Evolutionary conservation across 2,113 vertebrate species (phyloP), one percentile per base, ranked within the genome.

Genomic region (Monopterus albus): DNA sequence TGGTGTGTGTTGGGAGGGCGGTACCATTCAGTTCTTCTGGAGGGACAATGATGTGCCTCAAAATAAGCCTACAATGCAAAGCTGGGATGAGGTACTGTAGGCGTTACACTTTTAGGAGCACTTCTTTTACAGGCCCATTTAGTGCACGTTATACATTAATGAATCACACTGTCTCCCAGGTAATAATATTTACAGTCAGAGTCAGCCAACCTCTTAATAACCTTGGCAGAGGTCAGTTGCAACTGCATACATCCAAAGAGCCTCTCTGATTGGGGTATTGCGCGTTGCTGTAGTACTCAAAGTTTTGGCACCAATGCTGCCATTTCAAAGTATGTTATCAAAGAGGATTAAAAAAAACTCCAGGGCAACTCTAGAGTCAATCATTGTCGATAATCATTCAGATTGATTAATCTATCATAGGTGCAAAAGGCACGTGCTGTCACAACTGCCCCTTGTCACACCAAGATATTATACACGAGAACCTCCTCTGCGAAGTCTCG

Each of bases 371-470:
- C 76, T 78, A 42, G 68, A 75, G 87, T 91, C 87, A 90, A 90
- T 91, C 88, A 88, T 78, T 78, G 87, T 94, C 89, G 85, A 87
- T 80, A 75, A 82, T 86, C 88, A 87, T 91, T 91, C 80, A 78
- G 74, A 89, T 85, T 71, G 73, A 85, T 88, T 84, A 65, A 83
- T 81, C 72, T 79, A 84, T 83, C 63, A 81, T 59, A 84, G 87
- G 92, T 92, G 91, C 92, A 91, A 92, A 94, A 94, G 92, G 93
- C 92, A 93, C 91, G 13, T 65, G 51, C 81, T 68, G 85, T 88
- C 85, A 84, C 84, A 85, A 84, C 74, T 81, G 83, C 79, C 86
- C 85, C 82, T 76, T 72, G 61, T 79, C 83, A 76, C 50, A 57
- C 75, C 79, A 85, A 81, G 67, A 77, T 75, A 68, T 12, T 82